Evolutionary conservation across 2,113 vertebrate genomes (phyloP).

Genomic region (Lonchura striata): DNA sequence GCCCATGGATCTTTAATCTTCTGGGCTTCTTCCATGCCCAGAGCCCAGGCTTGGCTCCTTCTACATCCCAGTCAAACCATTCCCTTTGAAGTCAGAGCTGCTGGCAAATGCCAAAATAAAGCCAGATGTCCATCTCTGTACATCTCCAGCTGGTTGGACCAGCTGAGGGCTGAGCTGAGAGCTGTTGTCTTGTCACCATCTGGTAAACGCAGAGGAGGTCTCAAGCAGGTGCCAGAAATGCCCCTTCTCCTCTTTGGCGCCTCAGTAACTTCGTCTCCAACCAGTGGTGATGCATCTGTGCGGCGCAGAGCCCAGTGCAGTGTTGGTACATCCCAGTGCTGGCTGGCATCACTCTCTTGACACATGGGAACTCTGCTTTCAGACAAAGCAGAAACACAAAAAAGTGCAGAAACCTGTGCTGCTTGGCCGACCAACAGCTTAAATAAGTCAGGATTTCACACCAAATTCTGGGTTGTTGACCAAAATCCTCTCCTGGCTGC

Average conservation of each 20-base stretch:
- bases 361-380: neutral
- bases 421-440: neutral
- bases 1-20: neutral
- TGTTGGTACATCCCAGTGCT: neutral
- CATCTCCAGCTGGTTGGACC: neutral
- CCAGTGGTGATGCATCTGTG: fast-evolving
- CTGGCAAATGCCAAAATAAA: neutral
- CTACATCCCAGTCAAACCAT: fast-evolving
- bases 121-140: fast-evolving
- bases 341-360: neutral
- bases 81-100: neutral
- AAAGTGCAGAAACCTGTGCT: neutral
- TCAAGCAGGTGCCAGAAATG: neutral
- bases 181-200: neutral
- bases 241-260: neutral
- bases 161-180: neutral
- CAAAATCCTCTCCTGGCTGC: neutral
- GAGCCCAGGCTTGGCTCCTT: neutral
- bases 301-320: fast-evolving
- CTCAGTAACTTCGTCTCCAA: fast-evolving
- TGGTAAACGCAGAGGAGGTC: neutral
- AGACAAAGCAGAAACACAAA: neutral
- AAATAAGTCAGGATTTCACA: neutral
- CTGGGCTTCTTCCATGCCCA: neutral
- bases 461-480: neutral